Base-by-base conservation (phyloP, 2,113 vertebrate species). In the Condylura cristata region DNA sequence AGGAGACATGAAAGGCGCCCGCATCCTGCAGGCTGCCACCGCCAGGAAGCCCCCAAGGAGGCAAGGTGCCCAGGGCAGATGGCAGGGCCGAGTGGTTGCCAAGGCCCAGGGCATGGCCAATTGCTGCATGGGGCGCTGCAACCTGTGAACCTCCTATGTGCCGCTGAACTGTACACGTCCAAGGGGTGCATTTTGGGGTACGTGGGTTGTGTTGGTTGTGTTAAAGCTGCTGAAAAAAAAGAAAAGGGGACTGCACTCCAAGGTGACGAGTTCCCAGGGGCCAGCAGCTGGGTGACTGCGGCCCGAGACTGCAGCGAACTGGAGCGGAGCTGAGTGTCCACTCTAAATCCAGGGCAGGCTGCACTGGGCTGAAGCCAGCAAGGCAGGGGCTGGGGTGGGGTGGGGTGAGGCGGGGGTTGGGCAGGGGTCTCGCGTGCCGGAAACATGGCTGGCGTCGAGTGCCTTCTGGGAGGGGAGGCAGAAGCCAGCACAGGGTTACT, bases 391-490 rank as follows among this genome's bases (percentile, higher is more conserved):
- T 44, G 32, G n/a, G 20, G 16, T n/a, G n/a, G 4, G 13, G 41
- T 70, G n/a, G 75, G 28, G n/a, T n/a, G n/a, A n/a, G n/a, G n/a
- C n/a, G n/a, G n/a, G 32, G 44, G 9, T 2, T 37, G 68, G 66
- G 78, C 26, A 24, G 71, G 53, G 39, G 53, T 70, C 72, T 30
- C 26, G 84, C 10, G 44, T 78, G 20, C 90, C 65, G 81, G 86
- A 95, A 96, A 94, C 89, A 92, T 17, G 66, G 18, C 72, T 85
- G 89, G 61, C 95, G 34, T 30, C 78, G 26, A 71, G 46, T 16
- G 61, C 11, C 51, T 89, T 56, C 51, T 53, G 51, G 18, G 16
- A 53, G 51, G 60, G 48, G n/a, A 85, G 26, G 46, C 81, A 81
- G 46, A 46, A 48, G 61, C 71, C 24, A 78, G 61, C 46, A 39